These are phyloP conservation scores for Butorides virescens DNA, from an alignment of 2,113 vertebrate genomes.

Conservation along the genomic window DNA sequence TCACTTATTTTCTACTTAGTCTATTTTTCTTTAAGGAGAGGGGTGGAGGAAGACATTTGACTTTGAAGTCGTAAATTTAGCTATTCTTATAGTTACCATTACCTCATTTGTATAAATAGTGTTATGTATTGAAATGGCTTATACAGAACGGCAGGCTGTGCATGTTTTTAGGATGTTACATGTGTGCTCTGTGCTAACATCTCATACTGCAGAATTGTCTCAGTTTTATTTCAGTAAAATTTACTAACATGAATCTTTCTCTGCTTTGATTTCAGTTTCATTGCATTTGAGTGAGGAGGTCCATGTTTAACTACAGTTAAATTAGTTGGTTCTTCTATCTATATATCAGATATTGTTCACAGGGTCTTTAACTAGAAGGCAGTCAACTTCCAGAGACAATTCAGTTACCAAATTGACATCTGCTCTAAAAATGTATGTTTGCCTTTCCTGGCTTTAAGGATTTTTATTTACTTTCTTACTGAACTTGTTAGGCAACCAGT, in stretches of 20 bases:
- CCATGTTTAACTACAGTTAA: background rate
- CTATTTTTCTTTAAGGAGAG: background rate
- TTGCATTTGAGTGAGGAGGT: background rate
- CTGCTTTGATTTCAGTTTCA: background rate
- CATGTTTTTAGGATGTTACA: background rate
- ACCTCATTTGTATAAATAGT: background rate
- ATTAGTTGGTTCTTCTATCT: background rate
- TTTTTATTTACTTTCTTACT: background rate
- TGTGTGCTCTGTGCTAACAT: background rate
- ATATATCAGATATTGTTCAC: rapidly evolving
- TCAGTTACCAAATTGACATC: background rate
- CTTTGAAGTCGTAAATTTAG: background rate
- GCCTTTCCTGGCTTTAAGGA: background rate
- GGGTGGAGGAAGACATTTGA: background rate
- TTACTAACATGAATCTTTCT: background rate
- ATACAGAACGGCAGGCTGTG: background rate
- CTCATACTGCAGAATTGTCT: background rate
- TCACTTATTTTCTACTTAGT: background rate
- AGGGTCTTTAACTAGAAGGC: background rate
- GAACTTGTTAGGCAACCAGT: background rate
- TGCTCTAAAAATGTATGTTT: background rate
- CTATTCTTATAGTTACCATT: background rate
- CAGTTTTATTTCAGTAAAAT: background rate
- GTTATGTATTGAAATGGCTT: background rate
- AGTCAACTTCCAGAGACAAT: background rate